A percentile compares a stretch with the other conserved stretches of the same genome.
Evolutionary conservation across 2,113 vertebrate genomes (phyloP).

Genomic region (Ceyx melanurus): DNA sequence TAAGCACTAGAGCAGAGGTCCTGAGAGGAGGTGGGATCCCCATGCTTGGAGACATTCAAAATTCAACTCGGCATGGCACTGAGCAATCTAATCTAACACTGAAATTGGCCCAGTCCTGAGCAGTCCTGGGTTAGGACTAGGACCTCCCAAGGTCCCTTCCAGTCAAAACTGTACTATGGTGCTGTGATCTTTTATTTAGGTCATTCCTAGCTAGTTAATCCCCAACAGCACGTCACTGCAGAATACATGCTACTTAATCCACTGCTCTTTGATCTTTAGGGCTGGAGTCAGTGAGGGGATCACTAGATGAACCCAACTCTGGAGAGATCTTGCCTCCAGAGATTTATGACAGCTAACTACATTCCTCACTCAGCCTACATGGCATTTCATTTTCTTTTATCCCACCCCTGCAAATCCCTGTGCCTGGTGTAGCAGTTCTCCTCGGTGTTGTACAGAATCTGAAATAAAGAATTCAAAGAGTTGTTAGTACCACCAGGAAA

Average conservation of each 20-base stretch:
- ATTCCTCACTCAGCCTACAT: not conserved
- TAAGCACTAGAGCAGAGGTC: not conserved
- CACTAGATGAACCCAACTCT: slow-evolving; percentile 17
- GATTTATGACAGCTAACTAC: slow-evolving; percentile 18
- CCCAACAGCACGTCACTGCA: slow-evolving; percentile 2
- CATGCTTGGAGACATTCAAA: not conserved
- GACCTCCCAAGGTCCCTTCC: not conserved
- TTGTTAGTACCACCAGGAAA: not conserved
- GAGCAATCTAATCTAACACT: not conserved
- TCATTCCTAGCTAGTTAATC: slow-evolving; percentile 20
- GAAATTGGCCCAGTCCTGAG: not conserved
- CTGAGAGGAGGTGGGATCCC: not conserved
- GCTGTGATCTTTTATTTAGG: slow-evolving; percentile 30
- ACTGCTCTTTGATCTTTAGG: slow-evolving; percentile 9
- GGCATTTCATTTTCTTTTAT: slow-evolving; percentile 46
- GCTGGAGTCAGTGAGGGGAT: not conserved
- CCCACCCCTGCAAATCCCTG: not conserved
- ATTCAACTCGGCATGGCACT: not conserved
- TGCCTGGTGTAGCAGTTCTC: not conserved
- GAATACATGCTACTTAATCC: slow-evolving; percentile 5
- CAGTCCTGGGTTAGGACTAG: not conserved
- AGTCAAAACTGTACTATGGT: not conserved
- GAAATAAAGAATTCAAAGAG: slow-evolving; percentile 26
- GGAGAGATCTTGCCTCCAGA: slow-evolving; percentile 23
- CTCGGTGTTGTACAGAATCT: not conserved